phyloP scores from a whole-genome alignment of 1,140 invertebrate species.

The Drosophila trapezifrons region DNA sequence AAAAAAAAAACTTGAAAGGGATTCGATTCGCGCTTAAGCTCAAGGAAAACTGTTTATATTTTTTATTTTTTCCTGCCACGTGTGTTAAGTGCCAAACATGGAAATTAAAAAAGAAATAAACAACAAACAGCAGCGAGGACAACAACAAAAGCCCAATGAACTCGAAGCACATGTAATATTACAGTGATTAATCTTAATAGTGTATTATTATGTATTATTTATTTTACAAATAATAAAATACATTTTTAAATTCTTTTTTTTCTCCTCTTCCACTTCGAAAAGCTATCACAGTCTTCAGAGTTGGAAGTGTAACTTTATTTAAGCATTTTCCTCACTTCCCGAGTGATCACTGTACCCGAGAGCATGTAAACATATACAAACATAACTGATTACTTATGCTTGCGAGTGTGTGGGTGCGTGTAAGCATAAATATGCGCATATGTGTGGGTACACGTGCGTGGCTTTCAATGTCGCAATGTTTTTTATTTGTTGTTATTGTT shows the following conservation, averaged over 20 bases:
- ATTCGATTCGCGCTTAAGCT: conserved; percentile 21
- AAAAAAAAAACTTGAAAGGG: conserved; percentile 19
- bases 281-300: too few relatives aligned
- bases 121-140: neutral
- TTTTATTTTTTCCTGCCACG: conserved; percentile 16
- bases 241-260: too few relatives aligned
- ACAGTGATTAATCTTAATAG: neutral
- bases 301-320: neutral
- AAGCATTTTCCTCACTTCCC: neutral
- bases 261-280: too few relatives aligned
- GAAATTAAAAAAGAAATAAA: conserved; percentile 16
- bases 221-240: neutral
- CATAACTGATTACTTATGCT: neutral
- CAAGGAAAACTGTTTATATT: conserved; percentile 1
- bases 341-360: conserved; percentile 8
- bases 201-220: neutral
- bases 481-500: neutral
- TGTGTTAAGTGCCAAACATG: conserved; percentile 24
- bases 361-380: conserved; percentile 17
- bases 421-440: conserved; percentile 2
- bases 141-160: conserved; percentile 15
- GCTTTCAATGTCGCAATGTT: conserved; percentile 45
- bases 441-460: conserved; percentile 40
- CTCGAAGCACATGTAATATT: conserved; percentile 13
- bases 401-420: conserved; percentile 15